phyloP scores from a whole-genome alignment of 2,888 invertebrate species.

The Euphydryas editha region DNA sequence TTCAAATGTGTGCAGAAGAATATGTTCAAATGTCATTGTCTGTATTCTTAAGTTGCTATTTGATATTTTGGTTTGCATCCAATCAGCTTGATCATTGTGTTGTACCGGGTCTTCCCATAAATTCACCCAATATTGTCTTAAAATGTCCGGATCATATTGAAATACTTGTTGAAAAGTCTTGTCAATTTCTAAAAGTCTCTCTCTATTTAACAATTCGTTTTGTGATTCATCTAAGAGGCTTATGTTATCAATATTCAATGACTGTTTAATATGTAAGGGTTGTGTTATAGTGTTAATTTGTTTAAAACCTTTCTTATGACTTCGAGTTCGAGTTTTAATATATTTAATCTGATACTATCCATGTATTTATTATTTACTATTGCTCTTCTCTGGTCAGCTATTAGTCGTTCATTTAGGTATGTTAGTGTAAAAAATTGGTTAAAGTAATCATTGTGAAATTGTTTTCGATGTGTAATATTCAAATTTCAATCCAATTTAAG shows the following conservation, averaged over 20 bases:
- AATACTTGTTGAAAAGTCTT: too few species aligned
- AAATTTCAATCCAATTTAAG: too few species aligned
- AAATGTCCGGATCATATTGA: constrained; percentile 8
- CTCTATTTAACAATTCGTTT: too few species aligned
- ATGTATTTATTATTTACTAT: constrained; percentile 31
- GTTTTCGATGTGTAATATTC: constrained; percentile 28
- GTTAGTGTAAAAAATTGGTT: constrained; percentile 12
- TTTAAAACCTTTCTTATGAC: too few species aligned
- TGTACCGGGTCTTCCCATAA: constrained; percentile 35
- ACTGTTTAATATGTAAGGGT: too few species aligned
- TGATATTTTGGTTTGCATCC: constrained; percentile 23
- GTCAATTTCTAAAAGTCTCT: too few species aligned
- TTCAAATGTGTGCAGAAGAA: constrained; percentile 29
- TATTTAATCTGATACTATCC: too few species aligned
- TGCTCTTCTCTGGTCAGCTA: constrained; percentile 31
- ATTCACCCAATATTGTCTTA: constrained; percentile 34
- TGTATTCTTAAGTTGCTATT: constrained; percentile 3
- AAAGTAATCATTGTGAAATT: constrained; percentile 20
- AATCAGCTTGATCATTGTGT: constrained; percentile 34
- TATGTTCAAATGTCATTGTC: constrained; percentile 34
- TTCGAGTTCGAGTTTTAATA: too few species aligned
- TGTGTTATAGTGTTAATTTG: too few species aligned
- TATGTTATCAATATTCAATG: too few species aligned
- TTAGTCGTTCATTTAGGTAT: constrained; percentile 31
- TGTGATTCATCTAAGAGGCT: too few species aligned